A percentile compares a stretch with the other conserved stretches of the same genome.
phyloP scores from a whole-genome alignment of 1,140 invertebrate genomes.

The Drosophila fuyamai region DNA sequence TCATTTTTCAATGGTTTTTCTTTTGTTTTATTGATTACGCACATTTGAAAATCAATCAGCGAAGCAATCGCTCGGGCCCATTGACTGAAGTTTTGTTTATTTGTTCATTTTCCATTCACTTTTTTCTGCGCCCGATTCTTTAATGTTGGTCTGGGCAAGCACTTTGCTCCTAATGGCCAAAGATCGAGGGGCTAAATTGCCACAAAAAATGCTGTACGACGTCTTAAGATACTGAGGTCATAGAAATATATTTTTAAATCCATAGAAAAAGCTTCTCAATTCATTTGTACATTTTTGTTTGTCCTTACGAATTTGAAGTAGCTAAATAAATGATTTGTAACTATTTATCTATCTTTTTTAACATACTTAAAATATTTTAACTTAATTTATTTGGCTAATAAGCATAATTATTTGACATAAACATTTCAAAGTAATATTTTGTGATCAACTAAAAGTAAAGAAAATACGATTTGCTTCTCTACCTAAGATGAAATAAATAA shows the following conservation, averaged over 20 bases:
- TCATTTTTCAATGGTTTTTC: slow-evolving; percentile 17
- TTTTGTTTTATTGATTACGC: slow-evolving; percentile 72
- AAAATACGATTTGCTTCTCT: background rate
- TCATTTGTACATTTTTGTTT: background rate
- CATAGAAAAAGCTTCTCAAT: background rate
- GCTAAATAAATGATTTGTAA: too few species aligned
- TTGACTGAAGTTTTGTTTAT: slow-evolving; percentile 77
- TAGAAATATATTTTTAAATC: slow-evolving; percentile 1
- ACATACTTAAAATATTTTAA: too few species aligned
- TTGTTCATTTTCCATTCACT: slow-evolving; percentile 50
- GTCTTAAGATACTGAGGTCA: slow-evolving; percentile 18
- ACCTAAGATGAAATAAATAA: background rate
- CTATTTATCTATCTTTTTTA: too few species aligned
- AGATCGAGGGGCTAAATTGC: slow-evolving; percentile 51
- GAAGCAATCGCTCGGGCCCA: slow-evolving; percentile 38
- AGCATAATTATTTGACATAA: too few species aligned
- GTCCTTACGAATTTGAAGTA: too few species aligned
- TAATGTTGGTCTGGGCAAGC: slow-evolving; percentile 33
- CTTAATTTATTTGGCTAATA: too few species aligned
- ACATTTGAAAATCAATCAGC: slow-evolving; percentile 75
- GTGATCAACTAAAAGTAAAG: too few species aligned
- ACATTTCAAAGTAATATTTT: too few species aligned
- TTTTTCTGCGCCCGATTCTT: slow-evolving; percentile 12
- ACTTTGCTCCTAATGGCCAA: slow-evolving; percentile 53
- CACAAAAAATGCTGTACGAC: background rate